Evolutionary conservation across 2,797 vertebrate species (phyloP).

Genomic region (Salmo trutta): DNA sequence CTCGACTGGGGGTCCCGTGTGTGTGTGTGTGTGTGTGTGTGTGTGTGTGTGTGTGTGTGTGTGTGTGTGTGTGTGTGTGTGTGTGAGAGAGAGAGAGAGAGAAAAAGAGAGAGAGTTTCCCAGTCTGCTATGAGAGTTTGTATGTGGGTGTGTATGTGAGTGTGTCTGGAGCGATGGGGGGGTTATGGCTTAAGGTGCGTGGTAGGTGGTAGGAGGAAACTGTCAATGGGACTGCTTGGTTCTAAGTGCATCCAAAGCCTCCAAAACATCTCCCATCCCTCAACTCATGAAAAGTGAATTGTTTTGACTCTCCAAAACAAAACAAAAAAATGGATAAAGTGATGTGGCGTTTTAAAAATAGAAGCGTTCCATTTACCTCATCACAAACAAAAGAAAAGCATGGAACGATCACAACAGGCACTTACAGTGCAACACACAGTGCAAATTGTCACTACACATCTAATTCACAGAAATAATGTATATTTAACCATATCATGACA

Average conservation of each 20-base stretch:
- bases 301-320: neutral
- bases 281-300: neutral
- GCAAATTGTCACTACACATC: neutral
- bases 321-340: too few species aligned
- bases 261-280: too few species aligned
- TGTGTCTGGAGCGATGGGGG: slow-evolving; percentile 9
- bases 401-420: too few species aligned
- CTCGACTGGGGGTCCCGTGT: slow-evolving; percentile 24
- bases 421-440: too few species aligned
- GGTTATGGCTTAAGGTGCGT: slow-evolving; percentile 20
- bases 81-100: neutral
- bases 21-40: neutral
- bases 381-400: too few species aligned
- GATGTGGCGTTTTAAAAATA: neutral
- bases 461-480: slow-evolving; percentile 20
- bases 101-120: too few species aligned
- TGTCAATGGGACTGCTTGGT: slow-evolving; percentile 16
- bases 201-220: slow-evolving; percentile 39
- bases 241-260: slow-evolving; percentile 26
- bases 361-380: neutral
- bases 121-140: neutral
- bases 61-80: neutral
- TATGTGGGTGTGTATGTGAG: slow-evolving; percentile 3
- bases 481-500: slow-evolving; percentile 30
- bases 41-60: too few species aligned